phyloP scores from a whole-genome alignment of 1,140 invertebrate genomes.

The Drosophila repletoides region DNA sequence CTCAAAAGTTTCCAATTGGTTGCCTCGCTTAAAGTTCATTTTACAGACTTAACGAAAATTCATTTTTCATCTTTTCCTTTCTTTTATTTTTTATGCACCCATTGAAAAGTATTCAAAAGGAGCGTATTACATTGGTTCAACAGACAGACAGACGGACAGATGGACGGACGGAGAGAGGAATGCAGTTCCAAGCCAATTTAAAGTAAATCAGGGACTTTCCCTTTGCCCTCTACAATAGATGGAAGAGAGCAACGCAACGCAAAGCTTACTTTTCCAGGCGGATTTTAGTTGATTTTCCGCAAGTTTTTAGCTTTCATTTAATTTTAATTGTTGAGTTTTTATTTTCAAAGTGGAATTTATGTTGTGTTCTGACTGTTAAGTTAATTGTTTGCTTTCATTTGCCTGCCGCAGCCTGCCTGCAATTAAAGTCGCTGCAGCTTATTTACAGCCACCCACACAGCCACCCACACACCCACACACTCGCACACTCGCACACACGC shows the following conservation, averaged over 20 bases:
- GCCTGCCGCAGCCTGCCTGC: slow-evolving; percentile 35
- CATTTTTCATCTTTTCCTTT: slow-evolving; percentile 21
- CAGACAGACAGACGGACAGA: too few relatives aligned
- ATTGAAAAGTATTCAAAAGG: too few relatives aligned
- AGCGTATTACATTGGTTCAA: too few relatives aligned
- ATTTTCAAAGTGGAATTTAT: slow-evolving; percentile 9
- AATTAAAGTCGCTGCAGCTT: slow-evolving; percentile 62
- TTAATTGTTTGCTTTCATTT: slow-evolving; percentile 69
- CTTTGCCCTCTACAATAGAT: too few relatives aligned
- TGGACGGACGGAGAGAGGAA: too few relatives aligned
- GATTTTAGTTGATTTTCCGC: too few relatives aligned
- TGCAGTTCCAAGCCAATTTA: too few relatives aligned
- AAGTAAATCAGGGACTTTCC: too few relatives aligned
- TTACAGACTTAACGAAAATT: slow-evolving; percentile 56
- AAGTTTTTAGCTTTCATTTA: too few relatives aligned
- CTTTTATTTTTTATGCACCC: not conserved
- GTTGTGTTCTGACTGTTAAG: slow-evolving; percentile 49
- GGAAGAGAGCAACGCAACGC: too few relatives aligned
- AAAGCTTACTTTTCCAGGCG: too few relatives aligned
- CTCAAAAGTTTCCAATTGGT: slow-evolving; percentile 68
- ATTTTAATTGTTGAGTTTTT: too few relatives aligned
- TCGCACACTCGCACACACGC: not conserved
- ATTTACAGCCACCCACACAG: slow-evolving; percentile 51
- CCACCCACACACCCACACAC: slow-evolving; percentile 6
- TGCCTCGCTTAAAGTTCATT: slow-evolving; percentile 72